These are phyloP conservation scores for Nyctereutes procyonoides DNA, from an alignment of 2,113 vertebrate species.

Conservation along the genomic window DNA sequence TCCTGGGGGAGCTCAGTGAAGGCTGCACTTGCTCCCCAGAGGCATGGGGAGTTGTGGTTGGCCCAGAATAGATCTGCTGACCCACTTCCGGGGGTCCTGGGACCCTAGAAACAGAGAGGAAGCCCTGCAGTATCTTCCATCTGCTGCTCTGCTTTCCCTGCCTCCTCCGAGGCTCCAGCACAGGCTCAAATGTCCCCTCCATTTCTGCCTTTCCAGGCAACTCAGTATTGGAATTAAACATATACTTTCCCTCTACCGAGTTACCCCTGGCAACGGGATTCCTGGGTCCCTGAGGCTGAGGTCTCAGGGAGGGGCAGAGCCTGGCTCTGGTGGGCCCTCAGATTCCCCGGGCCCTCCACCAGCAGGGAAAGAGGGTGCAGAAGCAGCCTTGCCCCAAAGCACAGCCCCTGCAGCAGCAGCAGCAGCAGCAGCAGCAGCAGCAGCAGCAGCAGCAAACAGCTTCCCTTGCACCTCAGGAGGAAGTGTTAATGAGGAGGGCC, in stretches of 20 bases:
- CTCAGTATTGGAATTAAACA: not conserved
- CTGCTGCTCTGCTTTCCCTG: not conserved
- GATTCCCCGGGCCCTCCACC: not conserved
- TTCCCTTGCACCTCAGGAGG: constrained; percentile 63
- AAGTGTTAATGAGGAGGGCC: constrained; percentile 62
- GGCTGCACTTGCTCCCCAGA: not conserved
- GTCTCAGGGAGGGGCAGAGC: not conserved
- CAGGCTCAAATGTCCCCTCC: not conserved
- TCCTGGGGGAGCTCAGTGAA: not conserved
- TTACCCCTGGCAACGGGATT: not conserved
- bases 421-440: too few relatives aligned
- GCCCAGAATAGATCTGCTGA: not conserved
- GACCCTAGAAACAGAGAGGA: not conserved
- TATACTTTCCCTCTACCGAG: not conserved
- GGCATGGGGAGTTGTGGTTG: accelerated
- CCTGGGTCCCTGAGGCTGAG: not conserved
- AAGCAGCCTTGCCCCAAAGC: not conserved
- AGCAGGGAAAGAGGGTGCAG: not conserved
- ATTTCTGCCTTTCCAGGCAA: not conserved
- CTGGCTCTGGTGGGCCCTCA: accelerated
- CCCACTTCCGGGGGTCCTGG: not conserved
- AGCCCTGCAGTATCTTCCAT: not conserved
- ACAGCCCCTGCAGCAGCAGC: not conserved
- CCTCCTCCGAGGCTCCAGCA: not conserved
- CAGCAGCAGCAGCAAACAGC: constrained; percentile 57